Percentiles rank a stretch among this genome's conserved stretches.
Conservation (phyloP, 2,113 vertebrate species). For the Oreochromis niloticus region DNA sequence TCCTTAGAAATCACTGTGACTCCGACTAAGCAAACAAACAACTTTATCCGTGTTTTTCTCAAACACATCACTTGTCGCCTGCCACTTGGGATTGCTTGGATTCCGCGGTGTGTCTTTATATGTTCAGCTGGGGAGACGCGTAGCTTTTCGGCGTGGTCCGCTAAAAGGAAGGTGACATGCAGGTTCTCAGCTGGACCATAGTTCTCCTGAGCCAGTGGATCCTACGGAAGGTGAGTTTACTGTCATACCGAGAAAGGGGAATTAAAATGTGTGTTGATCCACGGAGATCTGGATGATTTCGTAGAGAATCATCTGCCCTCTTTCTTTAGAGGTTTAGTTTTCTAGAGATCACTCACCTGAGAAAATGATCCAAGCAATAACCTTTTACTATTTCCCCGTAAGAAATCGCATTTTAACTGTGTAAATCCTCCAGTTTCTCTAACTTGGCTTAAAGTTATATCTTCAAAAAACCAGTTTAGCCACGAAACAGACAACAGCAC, state of each 20-base stretch:
- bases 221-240: conserved; percentile 69
- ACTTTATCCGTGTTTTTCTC: conserved; percentile 6
- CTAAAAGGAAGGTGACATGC: conserved; percentile 73
- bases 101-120: conserved; percentile 55
- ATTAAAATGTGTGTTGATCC: not conserved
- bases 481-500: not conserved
- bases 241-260: not conserved
- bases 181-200: conserved; percentile 74
- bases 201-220: conserved; percentile 75
- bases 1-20: conserved; percentile 1
- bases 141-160: conserved; percentile 64
- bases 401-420: not conserved
- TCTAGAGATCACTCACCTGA: not conserved
- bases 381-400: not conserved
- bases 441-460: conserved; percentile 29
- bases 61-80: conserved; percentile 19
- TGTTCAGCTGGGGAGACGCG: conserved; percentile 68
- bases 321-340: not conserved
- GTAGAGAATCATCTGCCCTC: not conserved
- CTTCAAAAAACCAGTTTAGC: not conserved
- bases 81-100: conserved; percentile 55
- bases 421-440: not conserved
- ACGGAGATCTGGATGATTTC: not conserved
- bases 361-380: not conserved
- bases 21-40: conserved; percentile 6